Evolutionary conservation across 1,140 invertebrate genomes (phyloP), one percentile per base, ranked within the genome.

Genomic region (Hypsibius dujardini): DNA sequence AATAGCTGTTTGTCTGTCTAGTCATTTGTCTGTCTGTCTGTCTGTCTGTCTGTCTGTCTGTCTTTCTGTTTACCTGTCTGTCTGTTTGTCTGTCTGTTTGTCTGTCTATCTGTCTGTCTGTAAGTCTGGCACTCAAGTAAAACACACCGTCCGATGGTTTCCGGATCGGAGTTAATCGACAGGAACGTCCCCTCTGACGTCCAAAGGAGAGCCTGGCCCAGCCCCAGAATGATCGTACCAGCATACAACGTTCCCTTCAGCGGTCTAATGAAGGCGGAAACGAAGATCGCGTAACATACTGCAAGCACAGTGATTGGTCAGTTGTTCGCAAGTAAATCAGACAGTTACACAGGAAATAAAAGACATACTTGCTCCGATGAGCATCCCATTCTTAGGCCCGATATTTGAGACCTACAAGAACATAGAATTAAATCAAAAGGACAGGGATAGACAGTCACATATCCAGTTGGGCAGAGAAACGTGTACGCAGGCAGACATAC

Each of bases 141-240:
- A 56, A 56, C 7, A 7, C 42, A 67, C 62, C 62, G 7, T 7
- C 62, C 62, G 76, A 96, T 93, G 0, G 90, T 96, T 0, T 86
- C 84, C 0, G 84, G 79, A 74, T 88, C 86, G 71, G 91, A 95
- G 82, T 94, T 95, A 1, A 92, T 81, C 0, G 92, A 92, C 14
- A 98, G 81, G 78, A 93, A 95, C 76, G 88, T 92, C 12, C 94
- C 94, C 80, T 97, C 93, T 1, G 88, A 92, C 59, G 82, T 83
- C 82, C 82, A 83, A 72, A 79, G 42, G 3, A 67, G 3, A 42
- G 62, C 62, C 62, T 67, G 62, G 12, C 62, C 62, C 3, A 67
- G 3, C 12, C 62, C 62, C 7, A 67, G 62, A 67, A 67, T 67
- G 3, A 67, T 42, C 3, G 42, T 42, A 3, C 62, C 62, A 7